Evolutionary conservation across 92 coral and sea anemone species (phyloP), one percentile per base, ranked within the genome.

Genomic region (Bergia puertoricense): DNA sequence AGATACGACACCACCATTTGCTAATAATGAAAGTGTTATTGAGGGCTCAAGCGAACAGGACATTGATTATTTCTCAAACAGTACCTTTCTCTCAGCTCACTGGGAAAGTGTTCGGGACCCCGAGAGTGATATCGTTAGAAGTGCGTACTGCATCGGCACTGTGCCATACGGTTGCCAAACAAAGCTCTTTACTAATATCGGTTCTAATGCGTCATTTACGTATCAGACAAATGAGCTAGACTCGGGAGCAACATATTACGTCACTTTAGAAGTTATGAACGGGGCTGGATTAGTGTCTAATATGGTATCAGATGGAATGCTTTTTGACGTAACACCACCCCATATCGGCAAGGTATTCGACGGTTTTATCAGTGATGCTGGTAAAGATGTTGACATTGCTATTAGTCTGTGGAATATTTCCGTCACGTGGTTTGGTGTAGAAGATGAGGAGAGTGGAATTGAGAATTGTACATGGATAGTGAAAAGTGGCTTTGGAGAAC

Each of bases 351-450:
- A 90, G 16, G 89, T 97, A 6, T 85, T 92, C 81, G 97, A 97
- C 81, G 99, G 99, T 11, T 86, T 88, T 73, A 39, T 20, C 48
- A 90, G 89, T 45, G 92, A 81, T 8, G 73, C 90, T 5, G 93
- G 94, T 66, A 85, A 88, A 78, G 99, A 94, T 68, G 66, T 88
- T 67, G 90, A 93, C 46, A 80, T 92, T 11, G 96, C 89, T 46
- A 81, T 95, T 45, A 86, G 77, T 66, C 85, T 86, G 23, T 97
- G 98, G 98, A 92, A 93, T 77, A 79, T 96, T 5, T 89, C 97
- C 18, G 87, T 91, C 84, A 86, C 97, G 74, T 97, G 99, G 99
- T 89, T 85, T 77, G 99, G 99, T 51, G 95, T 86, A 2, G 98
- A 94, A 46, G 99, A 97, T 56, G 72, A 41, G 37, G 95, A 95